Percentiles rank a stretch among this genome's conserved stretches.
phyloP scores from a whole-genome alignment of 1,140 invertebrate genomes.

The Teleopsis dalmanni region DNA sequence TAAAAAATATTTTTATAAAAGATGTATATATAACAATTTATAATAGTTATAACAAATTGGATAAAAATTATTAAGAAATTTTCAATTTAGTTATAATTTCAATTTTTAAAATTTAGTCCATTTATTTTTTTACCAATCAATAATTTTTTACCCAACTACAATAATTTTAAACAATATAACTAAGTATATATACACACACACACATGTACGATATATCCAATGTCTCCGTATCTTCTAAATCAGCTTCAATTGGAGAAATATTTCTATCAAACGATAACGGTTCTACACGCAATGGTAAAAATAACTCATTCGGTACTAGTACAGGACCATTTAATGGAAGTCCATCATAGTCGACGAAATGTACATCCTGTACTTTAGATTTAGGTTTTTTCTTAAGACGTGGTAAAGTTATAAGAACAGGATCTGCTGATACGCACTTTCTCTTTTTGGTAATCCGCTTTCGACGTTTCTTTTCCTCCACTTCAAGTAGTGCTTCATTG shows the following conservation, averaged over 20 bases:
- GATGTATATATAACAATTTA: too few species aligned
- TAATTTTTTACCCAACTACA: too few species aligned
- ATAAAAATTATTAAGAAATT: too few species aligned
- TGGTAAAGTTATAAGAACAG: constrained; percentile 29
- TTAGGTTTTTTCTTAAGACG: constrained; percentile 21
- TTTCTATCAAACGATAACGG: constrained; percentile 6
- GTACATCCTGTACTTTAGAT: constrained; percentile 16
- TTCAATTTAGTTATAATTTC: too few species aligned
- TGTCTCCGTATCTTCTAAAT: constrained; percentile 13
- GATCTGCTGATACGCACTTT: constrained; percentile 39
- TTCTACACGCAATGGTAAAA: constrained; percentile 11
- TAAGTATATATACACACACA: constrained; percentile 17
- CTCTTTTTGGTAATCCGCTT: constrained; percentile 39
- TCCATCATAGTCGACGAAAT: not conserved
- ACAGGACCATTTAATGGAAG: constrained; percentile 1
- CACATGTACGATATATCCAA: constrained; percentile 26
- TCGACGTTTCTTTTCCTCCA: constrained; percentile 37
- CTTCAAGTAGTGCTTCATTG: constrained; percentile 29
- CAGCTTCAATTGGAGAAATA: not conserved
- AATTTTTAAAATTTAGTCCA: too few species aligned
- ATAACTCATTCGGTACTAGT: not conserved
- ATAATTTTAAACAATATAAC: too few species aligned
- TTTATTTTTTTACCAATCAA: too few species aligned
- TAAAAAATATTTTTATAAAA: too few species aligned
- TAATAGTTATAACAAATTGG: too few species aligned